These are phyloP conservation scores for Datnioides undecimradiatus DNA, from an alignment of 2,113 vertebrate species.

Conservation along the genomic window DNA sequence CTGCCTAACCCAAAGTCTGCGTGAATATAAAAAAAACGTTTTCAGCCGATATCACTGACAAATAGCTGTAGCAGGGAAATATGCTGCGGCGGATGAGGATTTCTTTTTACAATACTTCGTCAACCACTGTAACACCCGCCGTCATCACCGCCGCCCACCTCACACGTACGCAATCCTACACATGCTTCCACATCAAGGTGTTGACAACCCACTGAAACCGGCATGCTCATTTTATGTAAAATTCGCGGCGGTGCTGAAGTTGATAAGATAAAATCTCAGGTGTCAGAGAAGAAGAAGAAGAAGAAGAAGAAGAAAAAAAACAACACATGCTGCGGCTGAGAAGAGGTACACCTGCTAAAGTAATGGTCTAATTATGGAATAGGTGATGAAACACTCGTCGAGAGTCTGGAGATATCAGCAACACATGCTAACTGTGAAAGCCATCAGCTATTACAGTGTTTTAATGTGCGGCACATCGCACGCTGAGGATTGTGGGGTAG, in stretches of 20 bases:
- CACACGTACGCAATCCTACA: conserved; percentile 18
- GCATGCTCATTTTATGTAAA: conserved; percentile 53
- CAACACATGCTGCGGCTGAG: conserved; percentile 59
- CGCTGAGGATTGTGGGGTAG: conserved; percentile 74
- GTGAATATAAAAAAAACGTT: no score
- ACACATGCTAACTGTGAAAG: conserved; percentile 84
- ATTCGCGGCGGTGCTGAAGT: conserved; percentile 55
- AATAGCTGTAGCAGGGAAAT: conserved; percentile 6
- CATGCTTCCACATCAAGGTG: conserved; percentile 64
- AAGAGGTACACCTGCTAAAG: conserved; percentile 81
- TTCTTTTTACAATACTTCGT: conserved; percentile 15
- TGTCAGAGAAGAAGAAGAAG: conserved; percentile 48
- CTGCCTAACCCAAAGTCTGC: no score
- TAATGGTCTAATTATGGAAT: conserved; percentile 86
- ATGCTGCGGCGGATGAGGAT: neutral
- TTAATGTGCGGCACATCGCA: conserved; percentile 76
- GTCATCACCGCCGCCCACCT: conserved; percentile 30
- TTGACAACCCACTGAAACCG: conserved; percentile 65
- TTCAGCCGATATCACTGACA: neutral
- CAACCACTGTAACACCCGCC: conserved; percentile 34
- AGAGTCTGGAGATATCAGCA: conserved; percentile 80
- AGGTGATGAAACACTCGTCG: conserved; percentile 80
- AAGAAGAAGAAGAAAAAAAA: conserved; percentile 24
- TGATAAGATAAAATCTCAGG: conserved; percentile 73
- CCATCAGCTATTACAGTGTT: conserved; percentile 82